Conservation (phyloP, 1,140 invertebrate species). For the Limonius californicus region DNA sequence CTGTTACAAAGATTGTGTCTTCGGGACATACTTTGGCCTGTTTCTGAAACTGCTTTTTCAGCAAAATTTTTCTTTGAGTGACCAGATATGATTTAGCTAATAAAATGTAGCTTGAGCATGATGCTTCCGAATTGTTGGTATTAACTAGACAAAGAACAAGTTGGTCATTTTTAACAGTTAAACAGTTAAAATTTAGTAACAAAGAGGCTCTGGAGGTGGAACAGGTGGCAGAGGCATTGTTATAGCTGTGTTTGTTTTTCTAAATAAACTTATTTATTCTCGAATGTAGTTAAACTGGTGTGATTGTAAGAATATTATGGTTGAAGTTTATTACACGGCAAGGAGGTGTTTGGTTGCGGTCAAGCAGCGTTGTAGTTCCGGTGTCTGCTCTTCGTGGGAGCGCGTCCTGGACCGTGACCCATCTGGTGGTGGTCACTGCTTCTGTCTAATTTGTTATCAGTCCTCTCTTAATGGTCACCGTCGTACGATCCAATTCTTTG, state of each 20-base stretch:
- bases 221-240: no score
- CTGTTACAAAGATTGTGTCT: conserved; percentile 14
- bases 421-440: not conserved
- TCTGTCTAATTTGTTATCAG: conserved; percentile 14
- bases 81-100: not conserved
- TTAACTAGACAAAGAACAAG: no score
- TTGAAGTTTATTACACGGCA: not conserved
- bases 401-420: not conserved
- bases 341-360: conserved; percentile 4
- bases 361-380: not conserved
- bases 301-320: not conserved
- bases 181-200: no score
- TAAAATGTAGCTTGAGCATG: no score
- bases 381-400: conserved; percentile 4
- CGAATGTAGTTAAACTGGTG: not conserved
- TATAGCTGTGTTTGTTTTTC: not conserved
- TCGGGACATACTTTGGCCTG: not conserved
- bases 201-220: no score
- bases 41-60: not conserved
- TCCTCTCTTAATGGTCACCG: not conserved
- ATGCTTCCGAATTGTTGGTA: no score
- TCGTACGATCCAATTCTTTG: conserved; percentile 15
- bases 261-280: not conserved
- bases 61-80: not conserved
- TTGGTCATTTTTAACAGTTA: no score